Evolutionary conservation across 1,140 invertebrate species (phyloP).

Genomic region (Drosophila gunungcola): DNA sequence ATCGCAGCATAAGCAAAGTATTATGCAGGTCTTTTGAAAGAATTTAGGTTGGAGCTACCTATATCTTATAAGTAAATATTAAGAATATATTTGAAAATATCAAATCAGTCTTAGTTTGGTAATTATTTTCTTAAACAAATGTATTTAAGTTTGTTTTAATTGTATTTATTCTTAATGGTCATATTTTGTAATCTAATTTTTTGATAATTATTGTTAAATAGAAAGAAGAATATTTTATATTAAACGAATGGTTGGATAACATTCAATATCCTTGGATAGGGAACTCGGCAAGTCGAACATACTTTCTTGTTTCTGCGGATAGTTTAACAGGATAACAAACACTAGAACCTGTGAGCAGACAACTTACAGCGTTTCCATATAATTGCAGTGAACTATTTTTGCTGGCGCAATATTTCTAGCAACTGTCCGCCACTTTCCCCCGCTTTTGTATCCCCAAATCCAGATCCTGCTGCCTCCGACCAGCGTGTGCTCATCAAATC

Average conservation of each 20-base stretch:
- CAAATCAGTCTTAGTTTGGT: too few relatives aligned
- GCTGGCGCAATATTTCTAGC: conserved; percentile 40
- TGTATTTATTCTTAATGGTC: too few relatives aligned
- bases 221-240: too few relatives aligned
- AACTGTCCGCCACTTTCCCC: background rate
- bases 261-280: background rate
- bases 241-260: too few relatives aligned
- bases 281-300: background rate
- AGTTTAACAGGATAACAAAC: conserved; percentile 46
- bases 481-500: conserved; percentile 69
- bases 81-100: too few relatives aligned
- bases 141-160: too few relatives aligned
- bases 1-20: conserved; percentile 17
- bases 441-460: background rate
- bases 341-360: conserved; percentile 6
- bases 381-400: conserved; percentile 64
- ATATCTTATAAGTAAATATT: background rate
- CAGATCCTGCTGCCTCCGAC: conserved; percentile 5
- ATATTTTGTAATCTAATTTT: background rate
- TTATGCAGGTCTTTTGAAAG: background rate
- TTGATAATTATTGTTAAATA: too few relatives aligned
- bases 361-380: conserved; percentile 36
- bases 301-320: conserved; percentile 8
- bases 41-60: background rate
- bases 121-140: too few relatives aligned